Evolutionary conservation across 2,113 vertebrate genomes (phyloP).

Genomic region (Zapus hudsonius): DNA sequence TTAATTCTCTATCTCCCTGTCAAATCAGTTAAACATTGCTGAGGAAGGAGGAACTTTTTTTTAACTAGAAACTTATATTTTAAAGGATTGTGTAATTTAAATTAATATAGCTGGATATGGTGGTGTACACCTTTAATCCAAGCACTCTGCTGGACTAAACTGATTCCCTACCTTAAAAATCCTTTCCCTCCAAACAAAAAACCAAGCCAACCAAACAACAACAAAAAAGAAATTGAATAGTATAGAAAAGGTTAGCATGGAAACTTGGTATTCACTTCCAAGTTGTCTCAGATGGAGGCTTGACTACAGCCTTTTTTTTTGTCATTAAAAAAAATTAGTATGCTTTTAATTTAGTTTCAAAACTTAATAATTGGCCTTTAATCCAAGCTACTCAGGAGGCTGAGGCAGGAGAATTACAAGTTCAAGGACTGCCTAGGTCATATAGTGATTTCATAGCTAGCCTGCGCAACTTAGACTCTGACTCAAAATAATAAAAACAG

Average conservation of each 20-base stretch:
- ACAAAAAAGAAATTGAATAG: constrained; percentile 16
- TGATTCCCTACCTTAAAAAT: too few species aligned
- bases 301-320: constrained; percentile 15
- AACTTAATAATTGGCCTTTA: neutral
- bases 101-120: too few species aligned
- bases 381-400: neutral
- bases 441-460: too few species aligned
- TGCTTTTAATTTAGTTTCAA: constrained; percentile 44
- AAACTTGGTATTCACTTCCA: neutral
- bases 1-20: constrained; percentile 52
- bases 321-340: too few species aligned
- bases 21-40: constrained; percentile 34
- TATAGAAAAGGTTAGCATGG: neutral
- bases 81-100: constrained; percentile 25
- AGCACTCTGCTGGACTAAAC: too few species aligned
- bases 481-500: too few species aligned
- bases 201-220: too few species aligned
- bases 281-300: constrained; percentile 11
- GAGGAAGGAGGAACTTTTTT: constrained; percentile 17
- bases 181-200: too few species aligned
- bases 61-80: constrained; percentile 45
- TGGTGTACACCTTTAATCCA: too few species aligned
- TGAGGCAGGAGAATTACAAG: neutral
- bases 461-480: neutral
- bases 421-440: neutral